A percentile compares a stretch with the other conserved stretches of the same genome.
Conservation (phyloP, 2,888 invertebrate species). For the Drosophila silvestris region DNA sequence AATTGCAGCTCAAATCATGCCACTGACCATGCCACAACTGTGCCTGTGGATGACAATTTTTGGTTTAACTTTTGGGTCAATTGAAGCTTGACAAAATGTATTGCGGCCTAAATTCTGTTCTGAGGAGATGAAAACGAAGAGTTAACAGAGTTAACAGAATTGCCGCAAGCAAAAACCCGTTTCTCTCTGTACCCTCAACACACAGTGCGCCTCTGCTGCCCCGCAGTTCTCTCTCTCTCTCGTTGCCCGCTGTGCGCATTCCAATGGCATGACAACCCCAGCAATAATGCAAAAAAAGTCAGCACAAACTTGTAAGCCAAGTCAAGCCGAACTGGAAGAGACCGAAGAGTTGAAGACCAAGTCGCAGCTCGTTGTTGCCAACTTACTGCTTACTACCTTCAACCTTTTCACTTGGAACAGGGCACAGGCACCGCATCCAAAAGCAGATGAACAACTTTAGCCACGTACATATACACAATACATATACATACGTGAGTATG, state of each 20-base stretch:
- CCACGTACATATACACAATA: background rate
- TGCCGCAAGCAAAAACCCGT: conserved; percentile 64
- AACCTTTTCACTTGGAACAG: conserved; percentile 63
- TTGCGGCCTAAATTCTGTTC: conserved; percentile 69
- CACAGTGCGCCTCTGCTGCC: conserved; percentile 9
- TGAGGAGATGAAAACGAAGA: conserved; percentile 44
- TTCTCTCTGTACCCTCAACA: conserved; percentile 48
- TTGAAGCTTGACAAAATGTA: conserved; percentile 43
- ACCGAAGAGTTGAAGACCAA: conserved; percentile 29
- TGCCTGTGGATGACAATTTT: conserved; percentile 11
- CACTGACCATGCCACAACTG: background rate
- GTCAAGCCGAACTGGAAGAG: conserved; percentile 40
- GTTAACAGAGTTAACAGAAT: conserved; percentile 61
- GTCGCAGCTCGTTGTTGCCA: conserved; percentile 28
- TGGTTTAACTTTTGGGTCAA: conserved; percentile 65
- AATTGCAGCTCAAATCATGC: conserved; percentile 13
- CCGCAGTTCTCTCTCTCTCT: conserved; percentile 16
- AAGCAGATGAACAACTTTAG: conserved; percentile 46
- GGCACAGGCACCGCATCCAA: conserved; percentile 15
- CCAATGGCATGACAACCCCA: conserved; percentile 79
- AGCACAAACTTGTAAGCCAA: conserved; percentile 60
- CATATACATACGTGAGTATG: background rate
- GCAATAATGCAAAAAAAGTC: conserved; percentile 41
- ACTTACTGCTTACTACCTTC: conserved; percentile 65
- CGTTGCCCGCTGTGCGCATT: conserved; percentile 63